Percentiles rank a stretch among this genome's conserved stretches.
Evolutionary conservation across 2,797 vertebrate species (phyloP).

Genomic region (Chaenodraco wilsoni): DNA sequence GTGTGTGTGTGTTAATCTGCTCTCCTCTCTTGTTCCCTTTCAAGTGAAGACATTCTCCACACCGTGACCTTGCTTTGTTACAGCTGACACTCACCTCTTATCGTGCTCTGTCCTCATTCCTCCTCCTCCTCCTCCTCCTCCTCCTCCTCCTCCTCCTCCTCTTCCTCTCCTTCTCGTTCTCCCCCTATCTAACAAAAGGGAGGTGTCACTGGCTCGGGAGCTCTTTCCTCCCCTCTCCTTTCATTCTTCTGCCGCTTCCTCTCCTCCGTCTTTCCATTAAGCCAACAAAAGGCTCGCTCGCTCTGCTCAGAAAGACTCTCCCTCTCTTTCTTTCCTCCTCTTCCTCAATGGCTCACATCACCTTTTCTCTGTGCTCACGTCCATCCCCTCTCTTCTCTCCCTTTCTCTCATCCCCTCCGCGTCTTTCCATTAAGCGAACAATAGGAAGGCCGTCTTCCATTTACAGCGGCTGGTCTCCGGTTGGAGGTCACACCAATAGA

Average conservation of each 20-base stretch:
- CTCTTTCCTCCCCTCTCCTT: slow-evolving; percentile 61
- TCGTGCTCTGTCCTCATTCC: slow-evolving; percentile 66
- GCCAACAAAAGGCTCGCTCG: slow-evolving; percentile 68
- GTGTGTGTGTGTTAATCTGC: slow-evolving; percentile 59
- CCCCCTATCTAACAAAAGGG: slow-evolving; percentile 72
- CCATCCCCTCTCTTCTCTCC: slow-evolving; percentile 34
- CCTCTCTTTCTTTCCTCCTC: slow-evolving; percentile 30
- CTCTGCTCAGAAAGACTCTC: slow-evolving; percentile 48
- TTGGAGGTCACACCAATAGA: slow-evolving; percentile 76
- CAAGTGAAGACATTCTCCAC: slow-evolving; percentile 75
- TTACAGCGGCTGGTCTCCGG: slow-evolving; percentile 60
- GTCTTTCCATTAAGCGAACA: slow-evolving; percentile 77
- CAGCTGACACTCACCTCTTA: slow-evolving; percentile 78
- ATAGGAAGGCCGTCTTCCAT: slow-evolving; percentile 63
- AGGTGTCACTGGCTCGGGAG: slow-evolving; percentile 64
- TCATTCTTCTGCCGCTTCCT: slow-evolving; percentile 58
- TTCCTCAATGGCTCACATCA: slow-evolving; percentile 60
- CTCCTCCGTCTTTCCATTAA: slow-evolving; percentile 75
- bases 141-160: no score
- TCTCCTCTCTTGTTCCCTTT: slow-evolving; percentile 67
- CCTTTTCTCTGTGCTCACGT: slow-evolving; percentile 45
- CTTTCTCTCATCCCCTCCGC: slow-evolving; percentile 54
- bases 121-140: slow-evolving; percentile 70
- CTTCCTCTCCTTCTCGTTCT: no score
- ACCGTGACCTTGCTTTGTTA: slow-evolving; percentile 81